Base-by-base conservation (phyloP, 2,797 vertebrate genomes). In the Discoglossus pictus region DNA sequence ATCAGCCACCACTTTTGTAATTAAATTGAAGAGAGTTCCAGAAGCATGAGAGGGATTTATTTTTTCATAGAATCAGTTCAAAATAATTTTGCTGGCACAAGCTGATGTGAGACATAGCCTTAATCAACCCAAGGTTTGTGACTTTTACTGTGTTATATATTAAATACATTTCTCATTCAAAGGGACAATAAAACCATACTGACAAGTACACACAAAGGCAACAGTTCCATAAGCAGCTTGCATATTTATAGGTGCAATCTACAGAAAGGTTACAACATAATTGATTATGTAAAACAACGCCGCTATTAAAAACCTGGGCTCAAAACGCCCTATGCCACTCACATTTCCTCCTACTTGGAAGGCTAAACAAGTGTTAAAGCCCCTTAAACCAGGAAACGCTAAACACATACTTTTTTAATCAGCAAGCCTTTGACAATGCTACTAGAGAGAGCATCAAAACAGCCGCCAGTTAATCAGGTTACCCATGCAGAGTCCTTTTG, bases 21-120 rank as follows among this genome's bases (percentile, higher is more conserved):
- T 69, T 61, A 61, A 62, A 61, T 48, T 69, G 66, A 61, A 61
- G 15, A 68, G 25, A 23, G 13, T 24, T 68, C 18, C 18, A 35
- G 47, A 43, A 54, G 17, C 25, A n/a, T 25, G 15, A 6, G 9
- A 18, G 25, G n/a, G 17, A 36, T 23, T 40, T n/a, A 35, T n/a
- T n/a, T 46, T 15, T 42, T 51, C 18, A 8, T 35, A 40, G 24
- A 59, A 42, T 43, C 8, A 20, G 42, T 17, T 43, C 1, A 23
- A 50, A 47, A 47, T 23, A 34, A 17, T 5, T 16, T 4, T 48
- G 8, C 20, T 31, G 35, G 34, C 21, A 31, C n/a, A 7, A 44
- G 0, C 31, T 12, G 27, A 56, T 56, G 53, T 24, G 1, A 4
- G 17, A 21, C 16, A 67, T 48, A 27, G 50, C 20, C 36, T 58